Conservation (phyloP, 2,113 vertebrate genomes). For the Lepus europaeus region DNA sequence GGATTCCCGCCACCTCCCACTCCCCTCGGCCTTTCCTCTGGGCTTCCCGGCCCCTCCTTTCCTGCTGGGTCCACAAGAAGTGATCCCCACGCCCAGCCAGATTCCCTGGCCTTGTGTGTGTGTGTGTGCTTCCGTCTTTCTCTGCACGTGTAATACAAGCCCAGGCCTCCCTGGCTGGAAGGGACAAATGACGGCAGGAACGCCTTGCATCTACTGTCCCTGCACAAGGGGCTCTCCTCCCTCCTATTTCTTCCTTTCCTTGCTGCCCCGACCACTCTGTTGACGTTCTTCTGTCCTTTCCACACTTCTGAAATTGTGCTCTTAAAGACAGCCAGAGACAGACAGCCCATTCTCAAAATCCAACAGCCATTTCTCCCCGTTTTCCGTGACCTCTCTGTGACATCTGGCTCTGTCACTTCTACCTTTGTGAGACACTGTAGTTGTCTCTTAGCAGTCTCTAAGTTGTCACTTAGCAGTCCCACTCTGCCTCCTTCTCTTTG, state of each 20-base stretch:
- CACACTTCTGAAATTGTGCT: background rate
- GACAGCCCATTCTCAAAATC: background rate
- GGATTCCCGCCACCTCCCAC: accelerated
- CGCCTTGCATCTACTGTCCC: background rate
- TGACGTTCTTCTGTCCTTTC: background rate
- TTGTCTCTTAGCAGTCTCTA: background rate
- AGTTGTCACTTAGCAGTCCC: background rate
- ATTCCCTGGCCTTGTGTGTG: background rate
- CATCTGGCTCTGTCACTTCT: background rate
- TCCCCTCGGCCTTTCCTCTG: background rate
- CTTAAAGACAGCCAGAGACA: background rate
- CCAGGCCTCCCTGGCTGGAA: background rate
- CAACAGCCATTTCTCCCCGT: background rate
- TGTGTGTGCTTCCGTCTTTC: background rate
- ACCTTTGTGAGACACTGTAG: background rate
- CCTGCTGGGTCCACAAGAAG: background rate
- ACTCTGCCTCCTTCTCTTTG: background rate
- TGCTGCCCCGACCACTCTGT: accelerated
- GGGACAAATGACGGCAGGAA: background rate
- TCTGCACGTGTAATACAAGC: background rate
- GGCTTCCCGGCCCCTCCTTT: too few relatives aligned
- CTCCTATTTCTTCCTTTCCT: background rate
- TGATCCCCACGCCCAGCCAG: too few relatives aligned
- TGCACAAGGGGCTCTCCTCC: background rate
- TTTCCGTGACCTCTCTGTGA: background rate